phyloP scores from a whole-genome alignment of 2,797 vertebrate species.

The Gymnoscopelus microlampas region DNA sequence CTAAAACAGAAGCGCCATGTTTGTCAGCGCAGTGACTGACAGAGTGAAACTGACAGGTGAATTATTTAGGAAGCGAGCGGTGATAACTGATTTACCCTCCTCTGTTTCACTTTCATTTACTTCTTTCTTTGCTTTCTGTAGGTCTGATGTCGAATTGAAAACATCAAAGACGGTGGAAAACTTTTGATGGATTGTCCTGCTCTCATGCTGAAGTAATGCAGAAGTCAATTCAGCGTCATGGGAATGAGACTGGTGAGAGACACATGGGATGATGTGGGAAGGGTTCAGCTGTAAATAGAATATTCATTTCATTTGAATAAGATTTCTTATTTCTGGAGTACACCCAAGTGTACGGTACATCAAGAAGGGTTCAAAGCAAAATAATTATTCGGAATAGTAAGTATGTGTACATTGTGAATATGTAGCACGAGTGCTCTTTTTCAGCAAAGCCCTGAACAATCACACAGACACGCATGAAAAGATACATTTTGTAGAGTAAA shows the following conservation, averaged over 20 bases:
- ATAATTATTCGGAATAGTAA: constrained; percentile 12
- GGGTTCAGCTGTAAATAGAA: constrained; percentile 45
- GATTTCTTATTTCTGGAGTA: constrained; percentile 21
- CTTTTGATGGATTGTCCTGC: constrained; percentile 49
- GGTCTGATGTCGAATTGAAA: constrained; percentile 54
- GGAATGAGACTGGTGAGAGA: constrained; percentile 36
- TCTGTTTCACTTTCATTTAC: constrained; percentile 39
- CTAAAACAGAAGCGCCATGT: neutral
- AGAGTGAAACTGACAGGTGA: constrained; percentile 36
- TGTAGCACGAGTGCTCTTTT: too few relatives aligned
- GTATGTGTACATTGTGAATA: too few relatives aligned
- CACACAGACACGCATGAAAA: too few relatives aligned
- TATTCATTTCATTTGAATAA: constrained; percentile 50
- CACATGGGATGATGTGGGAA: constrained; percentile 1
- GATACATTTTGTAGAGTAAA: too few relatives aligned
- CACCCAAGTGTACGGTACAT: neutral
- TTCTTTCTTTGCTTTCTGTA: constrained; percentile 27
- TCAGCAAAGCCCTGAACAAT: too few relatives aligned
- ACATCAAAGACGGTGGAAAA: constrained; percentile 43
- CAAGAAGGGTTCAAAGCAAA: constrained; percentile 7
- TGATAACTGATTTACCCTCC: constrained; percentile 47
- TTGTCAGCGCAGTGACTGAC: constrained; percentile 27
- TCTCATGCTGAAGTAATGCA: constrained; percentile 30
- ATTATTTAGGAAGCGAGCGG: constrained; percentile 36
- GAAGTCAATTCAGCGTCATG: constrained; percentile 41